Evolutionary conservation across 2,797 vertebrate genomes (phyloP).

Genomic region (Eospalax fontanierii): DNA sequence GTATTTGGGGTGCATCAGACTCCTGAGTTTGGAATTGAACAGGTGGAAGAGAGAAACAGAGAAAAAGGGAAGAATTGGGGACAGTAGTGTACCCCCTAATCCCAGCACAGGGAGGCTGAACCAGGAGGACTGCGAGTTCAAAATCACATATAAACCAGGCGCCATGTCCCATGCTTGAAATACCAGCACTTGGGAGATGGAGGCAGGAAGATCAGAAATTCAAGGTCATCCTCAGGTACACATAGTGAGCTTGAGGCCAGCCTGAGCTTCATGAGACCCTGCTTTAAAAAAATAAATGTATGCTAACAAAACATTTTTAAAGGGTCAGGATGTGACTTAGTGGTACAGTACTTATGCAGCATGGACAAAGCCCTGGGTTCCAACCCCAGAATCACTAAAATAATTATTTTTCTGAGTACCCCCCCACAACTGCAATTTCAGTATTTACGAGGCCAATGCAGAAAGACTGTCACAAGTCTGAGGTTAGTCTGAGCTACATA

Average conservation of each 20-base stretch:
- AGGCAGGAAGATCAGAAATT: not conserved
- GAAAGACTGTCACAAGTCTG: not conserved
- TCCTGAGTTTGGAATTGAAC: not conserved
- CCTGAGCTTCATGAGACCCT: not conserved
- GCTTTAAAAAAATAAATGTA: not conserved
- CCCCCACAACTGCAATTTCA: not conserved
- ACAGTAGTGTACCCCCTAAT: not conserved
- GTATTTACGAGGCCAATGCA: not conserved
- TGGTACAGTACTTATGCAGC: not conserved
- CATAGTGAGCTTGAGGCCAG: no score
- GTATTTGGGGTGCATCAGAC: not conserved
- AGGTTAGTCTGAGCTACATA: not conserved
- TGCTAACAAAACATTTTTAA: not conserved
- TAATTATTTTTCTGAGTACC: not conserved
- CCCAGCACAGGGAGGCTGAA: not conserved
- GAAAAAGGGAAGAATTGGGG: rapidly evolving
- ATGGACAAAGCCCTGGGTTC: not conserved
- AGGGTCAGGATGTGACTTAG: not conserved
- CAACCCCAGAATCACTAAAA: not conserved
- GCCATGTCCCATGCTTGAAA: not conserved
- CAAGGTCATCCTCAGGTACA: not conserved
- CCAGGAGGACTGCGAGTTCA: not conserved
- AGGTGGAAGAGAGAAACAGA: no score
- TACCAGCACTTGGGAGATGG: not conserved
- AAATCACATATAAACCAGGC: not conserved